Evolutionary conservation across 2,113 vertebrate species (phyloP), one percentile per base, ranked within the genome.

Genomic region (Butorides virescens): DNA sequence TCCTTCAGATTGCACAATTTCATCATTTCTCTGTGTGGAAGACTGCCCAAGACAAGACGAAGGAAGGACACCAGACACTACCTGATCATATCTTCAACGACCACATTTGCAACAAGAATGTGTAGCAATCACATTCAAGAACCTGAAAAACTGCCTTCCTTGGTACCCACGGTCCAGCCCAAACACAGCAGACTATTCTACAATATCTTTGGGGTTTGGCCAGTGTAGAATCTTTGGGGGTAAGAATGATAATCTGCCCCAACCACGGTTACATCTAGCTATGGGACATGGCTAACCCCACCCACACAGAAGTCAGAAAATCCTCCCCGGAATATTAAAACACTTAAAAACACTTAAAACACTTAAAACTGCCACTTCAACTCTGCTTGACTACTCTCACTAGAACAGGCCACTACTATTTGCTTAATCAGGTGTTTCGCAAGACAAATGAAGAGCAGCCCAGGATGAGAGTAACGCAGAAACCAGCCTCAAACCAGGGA

Each of bases 21-120:
- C 70, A 29, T 29, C 10, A 1, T 13, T 27, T 59, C 37, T 81
- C 12, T 9, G 9, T 21, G 30, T 34, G 25, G 65, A 39, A 52
- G 5, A 4, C 3, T 44, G 30, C 11, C 15, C 76, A 80, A 77
- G 65, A 63, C 11, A 37, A 72, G 66, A 53, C 20, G 9, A 53
- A 80, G 29, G 47, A 39, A 30, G 20, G 55, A 63, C 42, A 56
- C 9, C 12, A 37, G 34, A 29, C 46, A n/a, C 11, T 8, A 50
- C n/a, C 50, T 4, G 21, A 21, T 44, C 7, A 1, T 7, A 13
- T 1, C 20, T 11, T 13, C 17, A 63, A 25, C 34, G 21, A 4
- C 5, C 23, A 20, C 20, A 17, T 63, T 71, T 47, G 25, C 61
- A 77, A 36, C 7, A 42, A 55, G 42, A 70, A 13, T 1, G 7